Evolutionary conservation across 2,113 vertebrate species (phyloP), one percentile per base, ranked within the genome.

Genomic region (Spizaetus ornatus): DNA sequence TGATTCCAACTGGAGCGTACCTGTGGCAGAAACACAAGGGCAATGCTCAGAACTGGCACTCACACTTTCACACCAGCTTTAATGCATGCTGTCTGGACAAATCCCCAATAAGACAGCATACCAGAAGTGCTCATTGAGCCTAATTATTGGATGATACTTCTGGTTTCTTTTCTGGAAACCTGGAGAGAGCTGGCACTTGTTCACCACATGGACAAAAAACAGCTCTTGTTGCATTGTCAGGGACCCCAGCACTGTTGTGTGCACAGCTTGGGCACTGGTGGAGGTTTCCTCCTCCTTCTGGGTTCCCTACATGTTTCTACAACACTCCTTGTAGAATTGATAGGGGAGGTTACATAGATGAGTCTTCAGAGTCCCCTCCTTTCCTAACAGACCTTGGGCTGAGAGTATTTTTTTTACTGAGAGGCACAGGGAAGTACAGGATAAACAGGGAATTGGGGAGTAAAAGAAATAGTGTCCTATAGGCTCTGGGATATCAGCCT

Each of bases 1-100:
- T 96, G 96, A 99, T 99, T 16, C 99, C 99, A 72, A 99, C 98
- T 3, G 99, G 99, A 65, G 99, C 99, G 1, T 99, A 99, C 99
- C 99, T 99, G 90, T 52, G 58, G 77, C 34, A 72, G 58, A 74
- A 91, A 87, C 67, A 90, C 55, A 91, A 67, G n/a, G 69, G 32
- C 2, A 0, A 11, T 22, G 56, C 42, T 97, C 69, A 94, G 82
- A 36, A 76, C 50, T 19, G 61, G 45, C 43, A n/a, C 38, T 43
- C 59, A 25, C 29, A 29, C 4, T 61, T 66, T 31, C 81, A 48
- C 26, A 43, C 13, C 53, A 85, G 40, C 53, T 77, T 72, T 45
- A 65, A 36, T 15, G 11, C 63, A 72, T 59, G 48, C 62, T 95
- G 20, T 32, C 88, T 80, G 62, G 62, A 71, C 61, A 88, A 56